phyloP scores from a whole-genome alignment of 2,888 invertebrate species.

The Sarcophaga subvicina region DNA sequence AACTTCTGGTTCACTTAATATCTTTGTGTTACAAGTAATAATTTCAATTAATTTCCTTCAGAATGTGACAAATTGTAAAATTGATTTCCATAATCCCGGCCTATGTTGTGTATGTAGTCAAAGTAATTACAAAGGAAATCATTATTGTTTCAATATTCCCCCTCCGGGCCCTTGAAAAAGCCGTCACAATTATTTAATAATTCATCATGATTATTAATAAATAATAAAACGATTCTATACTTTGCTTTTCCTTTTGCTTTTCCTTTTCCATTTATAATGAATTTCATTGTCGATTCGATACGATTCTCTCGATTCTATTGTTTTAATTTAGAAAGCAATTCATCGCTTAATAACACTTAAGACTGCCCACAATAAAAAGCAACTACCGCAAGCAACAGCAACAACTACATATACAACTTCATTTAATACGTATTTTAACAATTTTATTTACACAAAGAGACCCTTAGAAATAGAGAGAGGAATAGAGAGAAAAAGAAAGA shows the following conservation, averaged over 20 bases:
- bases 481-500: background rate
- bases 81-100: slow-evolving; percentile 13
- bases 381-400: background rate
- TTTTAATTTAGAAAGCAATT: background rate
- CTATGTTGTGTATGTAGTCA: background rate
- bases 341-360: slow-evolving; percentile 13
- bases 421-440: slow-evolving; percentile 37
- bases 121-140: background rate
- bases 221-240: background rate
- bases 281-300: no score
- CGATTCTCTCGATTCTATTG: no score
- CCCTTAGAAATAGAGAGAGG: background rate
- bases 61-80: slow-evolving; percentile 9
- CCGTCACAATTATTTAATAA: slow-evolving; percentile 21
- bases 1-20: no score
- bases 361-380: background rate
- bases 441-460: slow-evolving; percentile 24
- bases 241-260: no score
- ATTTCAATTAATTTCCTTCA: background rate
- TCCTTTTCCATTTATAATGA: no score
- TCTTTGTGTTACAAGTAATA: no score
- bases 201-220: slow-evolving; percentile 24
- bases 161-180: background rate
- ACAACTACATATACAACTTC: background rate
- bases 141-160: background rate